Conservation (phyloP, 2,888 invertebrate genomes). For the Margaritifera margaritifera region DNA sequence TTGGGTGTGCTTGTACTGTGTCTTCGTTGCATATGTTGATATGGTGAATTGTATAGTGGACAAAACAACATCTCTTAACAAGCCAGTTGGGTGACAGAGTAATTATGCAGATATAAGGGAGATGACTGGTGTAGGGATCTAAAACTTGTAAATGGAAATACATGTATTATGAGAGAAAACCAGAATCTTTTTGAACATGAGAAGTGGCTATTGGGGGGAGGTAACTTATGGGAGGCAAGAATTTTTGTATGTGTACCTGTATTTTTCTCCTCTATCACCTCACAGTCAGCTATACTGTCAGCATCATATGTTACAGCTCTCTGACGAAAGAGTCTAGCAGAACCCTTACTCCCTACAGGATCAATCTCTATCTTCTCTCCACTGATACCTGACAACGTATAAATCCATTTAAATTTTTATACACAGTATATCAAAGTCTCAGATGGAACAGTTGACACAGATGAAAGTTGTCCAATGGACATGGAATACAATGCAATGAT, state of each 20-base stretch:
- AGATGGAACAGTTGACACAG: background rate
- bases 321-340: constrained; percentile 77
- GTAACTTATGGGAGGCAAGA: no score
- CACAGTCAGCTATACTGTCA: constrained; percentile 90
- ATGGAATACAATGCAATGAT: background rate
- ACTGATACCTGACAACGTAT: constrained; percentile 79
- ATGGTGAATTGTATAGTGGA: no score
- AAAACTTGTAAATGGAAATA: no score
- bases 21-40: no score
- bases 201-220: no score
- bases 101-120: no score
- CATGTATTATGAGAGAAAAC: no score
- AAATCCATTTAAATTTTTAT: background rate
- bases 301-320: constrained; percentile 89
- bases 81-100: no score
- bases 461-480: background rate
- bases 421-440: background rate
- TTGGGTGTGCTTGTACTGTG: no score
- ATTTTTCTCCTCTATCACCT: constrained; percentile 84
- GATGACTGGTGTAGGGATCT: no score
- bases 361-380: constrained; percentile 94
- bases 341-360: constrained; percentile 78
- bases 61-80: no score
- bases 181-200: no score
- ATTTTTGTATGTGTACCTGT: constrained; percentile 45